These are phyloP conservation scores for Phoxinus dragarum DNA, from an alignment of 2,797 vertebrate genomes.

Conservation along the genomic window DNA sequence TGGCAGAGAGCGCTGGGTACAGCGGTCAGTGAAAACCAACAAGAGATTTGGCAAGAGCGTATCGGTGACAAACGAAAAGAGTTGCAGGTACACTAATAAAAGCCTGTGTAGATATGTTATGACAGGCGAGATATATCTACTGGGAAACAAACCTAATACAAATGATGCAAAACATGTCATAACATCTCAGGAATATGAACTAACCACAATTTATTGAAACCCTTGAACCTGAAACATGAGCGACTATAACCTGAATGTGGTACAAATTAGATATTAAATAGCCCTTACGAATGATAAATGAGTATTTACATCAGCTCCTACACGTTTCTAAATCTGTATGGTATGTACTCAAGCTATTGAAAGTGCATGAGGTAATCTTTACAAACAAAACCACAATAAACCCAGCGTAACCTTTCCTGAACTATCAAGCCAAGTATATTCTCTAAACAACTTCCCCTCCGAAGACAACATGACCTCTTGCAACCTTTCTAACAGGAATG, in stretches of 20 bases:
- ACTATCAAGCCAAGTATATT: constrained; percentile 41
- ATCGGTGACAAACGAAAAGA: constrained; percentile 19
- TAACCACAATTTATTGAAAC: constrained; percentile 21
- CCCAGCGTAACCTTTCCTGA: neutral
- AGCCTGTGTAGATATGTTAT: constrained; percentile 4
- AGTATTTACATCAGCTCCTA: constrained; percentile 17
- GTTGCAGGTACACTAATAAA: constrained; percentile 10
- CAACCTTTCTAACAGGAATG: constrained; percentile 32
- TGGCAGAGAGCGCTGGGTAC: constrained; percentile 59
- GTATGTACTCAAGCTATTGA: neutral
- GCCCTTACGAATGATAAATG: constrained; percentile 8
- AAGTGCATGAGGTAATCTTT: constrained; percentile 20
- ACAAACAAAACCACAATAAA: constrained; percentile 2
- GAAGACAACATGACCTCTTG: constrained; percentile 47
- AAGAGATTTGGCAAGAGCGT: constrained; percentile 11
- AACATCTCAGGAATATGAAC: constrained; percentile 2
- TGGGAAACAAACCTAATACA: constrained; percentile 21
- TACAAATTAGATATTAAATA: constrained; percentile 33
- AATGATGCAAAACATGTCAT: constrained; percentile 38
- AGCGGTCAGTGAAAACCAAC: constrained; percentile 11
- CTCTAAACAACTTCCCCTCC: constrained; percentile 42
- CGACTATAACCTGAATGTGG: neutral
- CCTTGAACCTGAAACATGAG: constrained; percentile 5
- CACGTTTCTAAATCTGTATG: constrained; percentile 4
- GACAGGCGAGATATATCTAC: constrained; percentile 19